These are phyloP conservation scores for Oreochromis mossambicus DNA, from an alignment of 2,797 vertebrate species.

Conservation along the genomic window DNA sequence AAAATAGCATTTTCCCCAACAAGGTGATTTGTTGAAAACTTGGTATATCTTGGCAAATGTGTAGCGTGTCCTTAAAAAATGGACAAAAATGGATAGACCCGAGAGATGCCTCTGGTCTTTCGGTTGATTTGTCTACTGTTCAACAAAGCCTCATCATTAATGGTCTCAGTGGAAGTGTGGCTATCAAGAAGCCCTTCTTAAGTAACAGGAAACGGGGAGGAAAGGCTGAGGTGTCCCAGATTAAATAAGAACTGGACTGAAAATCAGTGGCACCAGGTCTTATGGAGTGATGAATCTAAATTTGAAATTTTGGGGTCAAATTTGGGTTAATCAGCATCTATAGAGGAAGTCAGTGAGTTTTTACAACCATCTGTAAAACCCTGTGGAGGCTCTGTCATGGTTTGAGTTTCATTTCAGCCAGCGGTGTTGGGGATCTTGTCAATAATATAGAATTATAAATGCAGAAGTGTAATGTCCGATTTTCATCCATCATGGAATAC, in stretches of 20 bases:
- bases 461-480: neutral
- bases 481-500: neutral
- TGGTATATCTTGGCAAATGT: neutral
- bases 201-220: neutral
- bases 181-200: neutral
- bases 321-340: neutral
- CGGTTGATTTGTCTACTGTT: neutral
- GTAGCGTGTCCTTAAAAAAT: neutral
- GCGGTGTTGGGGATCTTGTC: neutral
- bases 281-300: neutral
- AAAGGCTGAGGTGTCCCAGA: neutral
- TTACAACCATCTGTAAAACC: neutral
- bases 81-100: neutral
- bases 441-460: neutral
- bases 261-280: neutral
- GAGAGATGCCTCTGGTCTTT: neutral
- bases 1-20: neutral
- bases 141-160: neutral
- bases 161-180: neutral
- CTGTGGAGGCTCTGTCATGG: neutral
- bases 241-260: neutral
- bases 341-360: neutral
- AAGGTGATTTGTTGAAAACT: neutral
- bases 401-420: neutral
- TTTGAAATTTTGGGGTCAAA: neutral